Base-by-base conservation (phyloP, 2,888 invertebrate genomes). In the Minunthozetes semirufus region DNA sequence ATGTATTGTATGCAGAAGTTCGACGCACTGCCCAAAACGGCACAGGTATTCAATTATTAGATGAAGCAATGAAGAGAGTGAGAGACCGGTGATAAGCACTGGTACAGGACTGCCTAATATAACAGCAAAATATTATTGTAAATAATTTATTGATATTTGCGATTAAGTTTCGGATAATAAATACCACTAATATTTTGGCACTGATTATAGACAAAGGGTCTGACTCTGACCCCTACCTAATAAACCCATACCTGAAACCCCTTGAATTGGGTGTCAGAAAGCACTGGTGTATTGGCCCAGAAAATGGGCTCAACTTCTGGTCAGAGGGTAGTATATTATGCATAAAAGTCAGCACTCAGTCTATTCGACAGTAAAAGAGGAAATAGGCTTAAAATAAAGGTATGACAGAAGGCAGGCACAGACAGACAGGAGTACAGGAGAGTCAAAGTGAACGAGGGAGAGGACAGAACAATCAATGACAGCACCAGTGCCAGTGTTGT, bases 291-390 rank as follows among this genome's bases (percentile, higher is more conserved):
- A 1, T 15, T 19, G 22, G 25, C 56, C 8, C 56, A 25, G 13
- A 2, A 33, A 33, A 63, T 29, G 27, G 63, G 63, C 63, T 38
- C 29, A 29, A 17, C 9, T 11, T 63, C 29, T 63, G 63, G 63
- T 63, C 63, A 63, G 29, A 63, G 63, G 63, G 63, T 33, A 63
- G 63, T 33, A 63, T 63, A 63, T 63, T 63, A 63, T 63, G 63
- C 63, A 63, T 63, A 63, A 56, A 56, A 63, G 63, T 63, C 63
- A 63, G 63, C 17, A 3, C 61, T 61, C 17, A 50, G 19, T 50
- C 33, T 63, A 15, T 9, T 29, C 0, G 9, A 0, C 1, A 1
- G n/a, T 3, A 19, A 38, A 38, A 63, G 63, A 63, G 63, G 63
- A 63, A 63, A 63, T 63, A 38, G 63, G n/a, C 25, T 33, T 63